These are phyloP conservation scores for Kryptopterus vitreolus DNA, from an alignment of 2,797 vertebrate species.

Conservation along the genomic window DNA sequence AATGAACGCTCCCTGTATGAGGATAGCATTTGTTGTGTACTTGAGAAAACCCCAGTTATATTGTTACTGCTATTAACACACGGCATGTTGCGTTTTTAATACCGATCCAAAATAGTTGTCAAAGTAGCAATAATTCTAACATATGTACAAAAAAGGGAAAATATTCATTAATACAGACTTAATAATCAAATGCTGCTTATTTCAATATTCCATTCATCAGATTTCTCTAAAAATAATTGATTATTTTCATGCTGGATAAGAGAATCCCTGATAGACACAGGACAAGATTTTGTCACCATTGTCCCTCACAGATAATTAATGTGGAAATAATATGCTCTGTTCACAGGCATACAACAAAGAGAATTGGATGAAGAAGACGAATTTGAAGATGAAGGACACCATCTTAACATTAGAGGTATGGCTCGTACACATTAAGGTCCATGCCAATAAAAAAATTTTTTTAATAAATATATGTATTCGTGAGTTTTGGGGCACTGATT, in stretches of 20 bases:
- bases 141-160: neutral
- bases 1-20: too few species aligned
- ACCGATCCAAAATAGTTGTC: too few species aligned
- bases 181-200: neutral
- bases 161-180: neutral
- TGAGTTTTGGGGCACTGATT: too few species aligned
- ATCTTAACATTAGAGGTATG: constrained; percentile 83
- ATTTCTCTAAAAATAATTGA: too few species aligned
- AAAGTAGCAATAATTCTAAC: too few species aligned
- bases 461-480: neutral
- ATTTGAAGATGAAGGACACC: constrained; percentile 65
- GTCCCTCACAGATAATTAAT: neutral
- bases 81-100: too few species aligned
- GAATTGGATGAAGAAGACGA: constrained; percentile 46
- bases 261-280: too few species aligned
- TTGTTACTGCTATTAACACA: too few species aligned
- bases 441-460: neutral
- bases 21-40: too few species aligned
- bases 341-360: neutral
- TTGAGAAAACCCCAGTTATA: too few species aligned
- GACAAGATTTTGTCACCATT: neutral
- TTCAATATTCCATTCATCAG: neutral
- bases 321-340: neutral
- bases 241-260: too few species aligned
- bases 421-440: neutral